Conservation (phyloP, 2,113 vertebrate genomes). For the Hippocampus mohnikei region DNA sequence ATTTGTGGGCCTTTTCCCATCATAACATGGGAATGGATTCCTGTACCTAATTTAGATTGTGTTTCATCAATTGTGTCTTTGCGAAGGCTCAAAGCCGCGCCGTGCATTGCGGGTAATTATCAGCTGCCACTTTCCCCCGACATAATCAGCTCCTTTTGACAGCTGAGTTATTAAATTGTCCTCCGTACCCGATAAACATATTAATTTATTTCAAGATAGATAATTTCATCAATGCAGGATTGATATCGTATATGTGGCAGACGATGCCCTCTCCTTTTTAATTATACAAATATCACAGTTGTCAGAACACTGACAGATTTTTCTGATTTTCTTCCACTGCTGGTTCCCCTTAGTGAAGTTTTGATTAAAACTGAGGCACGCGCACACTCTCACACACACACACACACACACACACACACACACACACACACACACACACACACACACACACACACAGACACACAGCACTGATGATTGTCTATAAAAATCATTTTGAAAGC, state of each 20-base stretch:
- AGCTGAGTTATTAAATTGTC: constrained; percentile 77
- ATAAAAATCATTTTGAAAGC: constrained; percentile 10
- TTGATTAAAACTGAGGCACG: constrained; percentile 58
- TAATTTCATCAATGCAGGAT: constrained; percentile 71
- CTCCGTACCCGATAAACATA: constrained; percentile 74
- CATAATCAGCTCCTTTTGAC: constrained; percentile 70
- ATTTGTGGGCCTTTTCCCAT: constrained; percentile 54
- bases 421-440: too few relatives aligned
- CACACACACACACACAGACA: constrained; percentile 2
- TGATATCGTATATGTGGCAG: constrained; percentile 60
- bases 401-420: too few relatives aligned
- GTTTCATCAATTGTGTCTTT: constrained; percentile 62
- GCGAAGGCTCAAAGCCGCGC: constrained; percentile 54
- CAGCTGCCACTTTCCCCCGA: constrained; percentile 66
- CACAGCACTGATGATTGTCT: constrained; percentile 24
- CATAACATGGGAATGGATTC: constrained; percentile 56
- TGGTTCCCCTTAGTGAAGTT: constrained; percentile 41
- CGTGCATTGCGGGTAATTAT: constrained; percentile 70
- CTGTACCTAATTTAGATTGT: constrained; percentile 66
- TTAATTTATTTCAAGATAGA: constrained; percentile 74
- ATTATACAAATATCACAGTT: constrained; percentile 69
- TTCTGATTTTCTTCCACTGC: constrained; percentile 31
- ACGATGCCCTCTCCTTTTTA: constrained; percentile 67
- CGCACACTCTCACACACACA: neutral
- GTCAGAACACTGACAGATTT: constrained; percentile 58